A percentile compares a stretch with the other conserved stretches of the same genome.
Evolutionary conservation across 2,888 invertebrate species (phyloP).

Genomic region (Frankliniella fusca): DNA sequence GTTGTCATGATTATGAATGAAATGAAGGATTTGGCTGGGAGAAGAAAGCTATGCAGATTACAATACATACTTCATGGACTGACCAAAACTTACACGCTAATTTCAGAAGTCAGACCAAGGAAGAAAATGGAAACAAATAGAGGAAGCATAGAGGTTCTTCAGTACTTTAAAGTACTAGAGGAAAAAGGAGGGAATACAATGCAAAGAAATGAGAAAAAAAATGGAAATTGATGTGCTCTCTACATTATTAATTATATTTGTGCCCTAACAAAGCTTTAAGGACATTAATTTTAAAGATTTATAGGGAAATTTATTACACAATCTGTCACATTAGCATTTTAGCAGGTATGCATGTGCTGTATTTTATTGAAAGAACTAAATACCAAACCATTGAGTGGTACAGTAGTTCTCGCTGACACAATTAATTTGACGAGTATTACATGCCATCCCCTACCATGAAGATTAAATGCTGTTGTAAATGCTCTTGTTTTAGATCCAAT

Average conservation of each 20-base stretch:
- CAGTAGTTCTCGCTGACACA: too few species aligned
- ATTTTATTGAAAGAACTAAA: too few species aligned
- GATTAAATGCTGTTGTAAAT: not conserved
- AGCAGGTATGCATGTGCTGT: too few species aligned
- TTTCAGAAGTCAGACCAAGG: not conserved
- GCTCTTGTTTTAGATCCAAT: too few species aligned
- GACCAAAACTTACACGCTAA: not conserved
- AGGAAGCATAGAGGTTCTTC: not conserved
- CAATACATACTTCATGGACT: not conserved
- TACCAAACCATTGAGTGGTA: too few species aligned
- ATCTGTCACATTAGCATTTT: too few species aligned
- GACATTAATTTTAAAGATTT: not conserved
- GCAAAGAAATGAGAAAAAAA: not conserved
- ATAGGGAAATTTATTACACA: not conserved
- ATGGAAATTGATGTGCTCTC: not conserved
- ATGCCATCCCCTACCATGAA: not conserved
- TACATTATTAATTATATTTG: not conserved
- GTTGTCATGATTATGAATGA: conserved; percentile 1
- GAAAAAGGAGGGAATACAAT: too few species aligned
- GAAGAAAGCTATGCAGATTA: not conserved
- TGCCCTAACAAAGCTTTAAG: not conserved
- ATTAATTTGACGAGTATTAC: not conserved
- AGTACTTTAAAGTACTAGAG: not conserved
- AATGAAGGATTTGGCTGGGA: not conserved
- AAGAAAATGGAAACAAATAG: not conserved